Evolutionary conservation across 2,797 vertebrate species (phyloP), one percentile per base, ranked within the genome.

Genomic region (Myotis planiceps): DNA sequence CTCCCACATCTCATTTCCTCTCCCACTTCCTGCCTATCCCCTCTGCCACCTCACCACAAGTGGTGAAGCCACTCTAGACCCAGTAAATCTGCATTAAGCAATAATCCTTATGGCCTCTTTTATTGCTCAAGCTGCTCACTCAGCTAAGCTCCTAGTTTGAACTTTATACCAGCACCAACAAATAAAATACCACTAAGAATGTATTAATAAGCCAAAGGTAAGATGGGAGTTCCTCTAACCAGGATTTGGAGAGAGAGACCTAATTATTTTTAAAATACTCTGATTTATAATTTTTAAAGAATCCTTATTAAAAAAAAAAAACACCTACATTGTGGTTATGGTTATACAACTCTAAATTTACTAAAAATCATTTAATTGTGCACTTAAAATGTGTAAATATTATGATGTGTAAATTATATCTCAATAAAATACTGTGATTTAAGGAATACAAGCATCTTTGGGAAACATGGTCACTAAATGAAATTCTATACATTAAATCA

Each of bases 391-490:
- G 37, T 85, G 37, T 83, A 39, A 60, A 74, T 90, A 86, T 95
- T 90, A 92, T 34, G 37, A 45, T 25, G 27, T 63, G 10, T 88
- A 82, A 71, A 51, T 69, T 83, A 49, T 25, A 92, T 29, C 51
- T 92, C 55, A 96, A 76, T 55, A 87, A 95, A 88, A 76, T 12
- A 78, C 10, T 74, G 7, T 81, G 47, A 90, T 80, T 86, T 88
- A 85, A 88, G 29, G 42, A 92, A 80, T 81, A 66, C 0, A 89
- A 55, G 42, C 27, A 34, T 39, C n/a, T 19, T 25, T 83, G 8
- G 13, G 2, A 15, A 63, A 29, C 5, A 55, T 51, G 21, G 29
- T 37, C 19, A 78, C 6, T 83, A 32, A 92, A 93, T 74, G 58
- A 96, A 95, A 94, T 65, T 53, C 45, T 69, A 27, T 37, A 93